Evolutionary conservation across 2,113 vertebrate genomes (phyloP), one percentile per base, ranked within the genome.

Genomic region (Hydrochoerus hydrochaeris): DNA sequence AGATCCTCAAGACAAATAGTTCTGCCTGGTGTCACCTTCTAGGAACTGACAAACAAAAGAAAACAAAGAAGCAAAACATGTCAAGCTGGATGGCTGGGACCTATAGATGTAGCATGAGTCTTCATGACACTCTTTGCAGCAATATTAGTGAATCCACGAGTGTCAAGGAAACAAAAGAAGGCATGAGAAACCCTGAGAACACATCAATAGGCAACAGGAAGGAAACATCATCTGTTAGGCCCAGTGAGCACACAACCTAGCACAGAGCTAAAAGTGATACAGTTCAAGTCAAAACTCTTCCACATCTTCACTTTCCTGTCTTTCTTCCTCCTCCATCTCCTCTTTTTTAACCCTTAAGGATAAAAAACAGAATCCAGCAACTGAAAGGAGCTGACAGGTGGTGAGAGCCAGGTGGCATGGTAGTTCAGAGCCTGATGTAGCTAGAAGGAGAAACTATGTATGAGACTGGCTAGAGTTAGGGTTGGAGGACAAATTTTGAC

Each of bases 231-330:
- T 26, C 67, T 3, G 0, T 22, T 69, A 57, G 77, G 24, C 14
- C 71, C 52, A 85, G 44, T 44, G 7, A 87, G 13, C 69, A 67
- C 8, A 94, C 0, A n/a, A 44, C 35, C 7, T 46, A 10, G 46
- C 12, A 65, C 35, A 67, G 0, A 52, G 6, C 9, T 93, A 77
- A 69, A 24, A 13, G 32, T 49, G 44, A 13, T 26, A 83, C 6
- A 65, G 26, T 91, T 91, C 71, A 88, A 77, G 63, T 82, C 44
- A 93, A 20, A 86, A 19, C 17, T 82, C n/a, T 78, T 26, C 38
- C 44, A 83, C 44, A 20, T 32, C 38, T 7, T 58, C 69, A 57
- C 17, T 49, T 93, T 1, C 24, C 5, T 85, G 85, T 60, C 24
- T 46, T 12, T 71, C 7, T 46, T 35, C 12, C 30, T 57, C 1